Percentiles rank a stretch among this genome's conserved stretches.
These are phyloP conservation scores for Zele albiditarsus DNA, from an alignment of 2,888 invertebrate species.

Conservation along the genomic window DNA sequence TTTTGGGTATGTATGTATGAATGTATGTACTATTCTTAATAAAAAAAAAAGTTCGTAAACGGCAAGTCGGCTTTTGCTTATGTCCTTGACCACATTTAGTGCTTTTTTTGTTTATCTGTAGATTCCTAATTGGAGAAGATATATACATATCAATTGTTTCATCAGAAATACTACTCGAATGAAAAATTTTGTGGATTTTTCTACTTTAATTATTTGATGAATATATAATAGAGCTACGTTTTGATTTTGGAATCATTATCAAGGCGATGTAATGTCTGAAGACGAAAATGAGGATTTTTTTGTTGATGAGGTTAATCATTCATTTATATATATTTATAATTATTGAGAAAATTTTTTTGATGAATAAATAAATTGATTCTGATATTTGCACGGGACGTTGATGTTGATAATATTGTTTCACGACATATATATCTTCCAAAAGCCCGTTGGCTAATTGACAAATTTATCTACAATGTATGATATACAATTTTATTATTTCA, in stretches of 20 bases:
- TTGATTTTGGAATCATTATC: not conserved
- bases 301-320: constrained; percentile 56
- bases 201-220: not conserved
- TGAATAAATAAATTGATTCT: not conserved
- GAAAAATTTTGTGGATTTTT: too few species aligned
- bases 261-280: constrained; percentile 51
- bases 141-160: too few species aligned
- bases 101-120: not conserved
- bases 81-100: not conserved
- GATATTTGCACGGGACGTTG: not conserved
- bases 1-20: too few species aligned
- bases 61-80: not conserved
- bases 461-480: not conserved
- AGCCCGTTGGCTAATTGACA: not conserved
- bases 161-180: too few species aligned
- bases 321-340: constrained; percentile 3
- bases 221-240: not conserved
- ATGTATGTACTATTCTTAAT: too few species aligned
- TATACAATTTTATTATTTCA: not conserved
- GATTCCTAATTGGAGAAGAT: too few species aligned
- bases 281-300: constrained; percentile 59
- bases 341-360: constrained; percentile 21
- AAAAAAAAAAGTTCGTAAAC: not conserved
- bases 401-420: not conserved
- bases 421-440: not conserved